Conservation (phyloP, 2,797 vertebrate species). For the Luscinia megarhynchos region DNA sequence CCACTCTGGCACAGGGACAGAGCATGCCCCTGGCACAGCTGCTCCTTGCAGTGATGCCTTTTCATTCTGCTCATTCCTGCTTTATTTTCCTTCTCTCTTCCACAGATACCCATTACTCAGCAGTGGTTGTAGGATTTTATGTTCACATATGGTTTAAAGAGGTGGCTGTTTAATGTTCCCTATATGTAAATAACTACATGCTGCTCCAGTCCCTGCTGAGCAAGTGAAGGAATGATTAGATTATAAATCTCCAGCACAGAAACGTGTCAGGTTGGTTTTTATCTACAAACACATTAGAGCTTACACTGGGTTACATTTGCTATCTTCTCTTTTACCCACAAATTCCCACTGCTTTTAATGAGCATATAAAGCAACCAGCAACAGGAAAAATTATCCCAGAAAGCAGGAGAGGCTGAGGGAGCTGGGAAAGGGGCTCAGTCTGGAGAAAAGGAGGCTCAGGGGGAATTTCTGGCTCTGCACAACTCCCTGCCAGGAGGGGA, state of each 20-base stretch:
- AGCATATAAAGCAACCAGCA: not conserved
- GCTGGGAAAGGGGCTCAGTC: not conserved
- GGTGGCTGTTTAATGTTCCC: conserved; percentile 53
- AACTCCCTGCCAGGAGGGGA: not conserved
- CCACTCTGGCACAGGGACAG: not conserved
- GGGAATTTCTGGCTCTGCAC: not conserved
- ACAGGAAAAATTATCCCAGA: not conserved
- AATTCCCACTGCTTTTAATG: not conserved
- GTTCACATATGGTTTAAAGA: conserved; percentile 49
- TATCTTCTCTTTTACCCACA: not conserved
- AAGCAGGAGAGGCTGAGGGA: not conserved
- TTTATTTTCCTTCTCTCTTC: not conserved
- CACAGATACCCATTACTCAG: not conserved
- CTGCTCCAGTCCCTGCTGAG: conserved; percentile 28
- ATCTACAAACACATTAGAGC: conserved; percentile 1
- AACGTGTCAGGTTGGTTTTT: conserved; percentile 10
- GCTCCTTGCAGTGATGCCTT: conserved; percentile 1
- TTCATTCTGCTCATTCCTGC: not conserved
- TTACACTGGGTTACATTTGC: not conserved
- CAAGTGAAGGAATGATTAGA: conserved; percentile 4
- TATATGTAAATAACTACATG: conserved; percentile 60
- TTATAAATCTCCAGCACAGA: conserved; percentile 12
- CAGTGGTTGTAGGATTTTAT: conserved; percentile 19
- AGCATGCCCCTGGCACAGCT: not conserved
- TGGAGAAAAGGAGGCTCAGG: not conserved